Evolutionary conservation across 2,113 vertebrate species (phyloP).

Genomic region (Microcebus lehilahytsara): DNA sequence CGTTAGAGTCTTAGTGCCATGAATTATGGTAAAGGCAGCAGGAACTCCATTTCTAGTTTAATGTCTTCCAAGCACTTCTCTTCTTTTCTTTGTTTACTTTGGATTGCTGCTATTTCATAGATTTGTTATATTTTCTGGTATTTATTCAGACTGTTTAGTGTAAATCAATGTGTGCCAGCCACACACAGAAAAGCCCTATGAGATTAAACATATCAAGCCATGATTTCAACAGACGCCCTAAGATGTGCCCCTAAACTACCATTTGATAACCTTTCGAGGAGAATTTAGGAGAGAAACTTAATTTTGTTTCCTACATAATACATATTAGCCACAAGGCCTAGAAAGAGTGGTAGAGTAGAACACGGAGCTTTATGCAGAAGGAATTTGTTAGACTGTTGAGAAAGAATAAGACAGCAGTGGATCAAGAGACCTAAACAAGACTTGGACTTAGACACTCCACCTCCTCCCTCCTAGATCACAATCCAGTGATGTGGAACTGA

Average conservation of each 20-base stretch:
- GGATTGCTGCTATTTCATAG: neutral
- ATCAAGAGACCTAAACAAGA: neutral
- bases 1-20: neutral
- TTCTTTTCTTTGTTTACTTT: neutral
- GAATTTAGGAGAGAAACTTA: neutral
- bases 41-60: neutral
- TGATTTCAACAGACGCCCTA: neutral
- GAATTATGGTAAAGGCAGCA: neutral
- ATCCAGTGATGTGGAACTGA: neutral
- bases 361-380: neutral
- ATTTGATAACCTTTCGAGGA: neutral
- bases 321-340: neutral
- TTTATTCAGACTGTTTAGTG: neutral
- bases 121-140: neutral
- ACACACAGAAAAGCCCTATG: neutral
- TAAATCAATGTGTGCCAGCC: neutral
- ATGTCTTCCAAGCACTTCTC: neutral
- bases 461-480: neutral
- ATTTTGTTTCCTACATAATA: neutral
- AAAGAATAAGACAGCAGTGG: neutral
- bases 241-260: neutral
- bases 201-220: neutral
- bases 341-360: neutral
- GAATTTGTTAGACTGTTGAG: neutral
- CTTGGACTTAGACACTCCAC: neutral